These are phyloP conservation scores for Apeltes quadracus DNA, from an alignment of 2,113 vertebrate species.

Conservation along the genomic window DNA sequence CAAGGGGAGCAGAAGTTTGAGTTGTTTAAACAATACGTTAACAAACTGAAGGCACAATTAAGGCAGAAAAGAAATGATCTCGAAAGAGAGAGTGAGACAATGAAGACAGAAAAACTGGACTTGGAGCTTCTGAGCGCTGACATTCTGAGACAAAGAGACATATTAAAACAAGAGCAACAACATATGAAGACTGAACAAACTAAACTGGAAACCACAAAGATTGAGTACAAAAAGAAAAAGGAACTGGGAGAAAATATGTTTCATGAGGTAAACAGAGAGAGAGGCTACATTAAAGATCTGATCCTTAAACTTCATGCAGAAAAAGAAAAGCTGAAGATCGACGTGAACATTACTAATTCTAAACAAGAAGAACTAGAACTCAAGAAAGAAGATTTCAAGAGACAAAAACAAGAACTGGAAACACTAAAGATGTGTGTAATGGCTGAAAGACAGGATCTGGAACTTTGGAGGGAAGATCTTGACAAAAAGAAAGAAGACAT, in stretches of 20 bases:
- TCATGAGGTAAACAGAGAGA: not conserved
- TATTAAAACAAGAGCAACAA: not conserved
- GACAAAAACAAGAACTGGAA: slow-evolving; percentile 13
- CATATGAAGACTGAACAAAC: not conserved
- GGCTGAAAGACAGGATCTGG: not conserved
- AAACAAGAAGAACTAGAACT: slow-evolving; percentile 17
- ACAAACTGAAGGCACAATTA: slow-evolving; percentile 8
- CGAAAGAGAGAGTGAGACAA: not conserved
- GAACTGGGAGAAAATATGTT: no score
- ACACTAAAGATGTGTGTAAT: not conserved
- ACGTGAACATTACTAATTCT: not conserved
- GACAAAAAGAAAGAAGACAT: not conserved
- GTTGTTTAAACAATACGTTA: not conserved
- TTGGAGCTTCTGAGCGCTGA: slow-evolving; percentile 14
- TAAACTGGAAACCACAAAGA: no score
- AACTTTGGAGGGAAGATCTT: not conserved
- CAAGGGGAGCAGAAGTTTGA: not conserved
- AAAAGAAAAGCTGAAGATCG: not conserved
- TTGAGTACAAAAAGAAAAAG: no score
- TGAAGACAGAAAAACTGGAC: slow-evolving; percentile 6
- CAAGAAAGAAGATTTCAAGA: slow-evolving; percentile 11
- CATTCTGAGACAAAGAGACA: slow-evolving; percentile 1
- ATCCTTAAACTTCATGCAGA: no score
- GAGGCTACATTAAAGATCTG: not conserved
- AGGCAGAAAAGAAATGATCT: slow-evolving; percentile 4